phyloP scores from a whole-genome alignment of 2,797 vertebrate genomes.

The Premnoplex brunnescens region DNA sequence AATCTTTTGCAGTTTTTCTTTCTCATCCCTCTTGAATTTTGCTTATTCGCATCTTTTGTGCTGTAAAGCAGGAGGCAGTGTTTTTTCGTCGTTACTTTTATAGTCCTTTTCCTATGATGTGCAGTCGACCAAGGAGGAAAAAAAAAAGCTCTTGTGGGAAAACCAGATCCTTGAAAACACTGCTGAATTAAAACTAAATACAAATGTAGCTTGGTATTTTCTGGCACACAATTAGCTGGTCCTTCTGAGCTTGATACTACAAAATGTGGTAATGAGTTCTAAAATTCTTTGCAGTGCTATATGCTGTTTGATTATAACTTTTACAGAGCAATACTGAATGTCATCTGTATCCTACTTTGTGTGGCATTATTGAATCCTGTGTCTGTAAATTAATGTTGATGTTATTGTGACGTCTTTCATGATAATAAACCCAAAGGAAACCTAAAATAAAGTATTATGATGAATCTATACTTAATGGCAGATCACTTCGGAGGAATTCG shows the following conservation, averaged over 20 bases:
- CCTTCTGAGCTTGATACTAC: neutral
- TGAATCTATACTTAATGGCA: neutral
- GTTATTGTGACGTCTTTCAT: neutral
- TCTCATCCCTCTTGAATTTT: neutral
- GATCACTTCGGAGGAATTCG: neutral
- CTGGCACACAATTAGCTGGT: neutral
- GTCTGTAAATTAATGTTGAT: neutral
- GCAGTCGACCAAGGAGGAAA: neutral
- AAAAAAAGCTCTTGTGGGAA: neutral
- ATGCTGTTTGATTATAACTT: neutral
- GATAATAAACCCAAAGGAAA: neutral
- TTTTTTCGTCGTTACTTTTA: neutral
- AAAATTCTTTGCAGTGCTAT: neutral
- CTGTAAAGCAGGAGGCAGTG: neutral
- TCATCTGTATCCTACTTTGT: neutral
- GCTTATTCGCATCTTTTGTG: neutral
- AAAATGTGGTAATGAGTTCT: neutral
- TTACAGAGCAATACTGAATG: neutral
- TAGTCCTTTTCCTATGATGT: neutral
- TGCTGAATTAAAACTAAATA: neutral
- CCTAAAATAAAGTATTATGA: neutral
- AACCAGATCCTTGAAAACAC: neutral
- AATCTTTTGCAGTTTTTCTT: slow-evolving; percentile 6
- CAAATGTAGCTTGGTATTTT: neutral
- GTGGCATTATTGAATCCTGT: neutral